Percentiles rank a stretch among this genome's conserved stretches.
Evolutionary conservation across 2,797 vertebrate genomes (phyloP).

Genomic region (Chiroxiphia lanceolata): DNA sequence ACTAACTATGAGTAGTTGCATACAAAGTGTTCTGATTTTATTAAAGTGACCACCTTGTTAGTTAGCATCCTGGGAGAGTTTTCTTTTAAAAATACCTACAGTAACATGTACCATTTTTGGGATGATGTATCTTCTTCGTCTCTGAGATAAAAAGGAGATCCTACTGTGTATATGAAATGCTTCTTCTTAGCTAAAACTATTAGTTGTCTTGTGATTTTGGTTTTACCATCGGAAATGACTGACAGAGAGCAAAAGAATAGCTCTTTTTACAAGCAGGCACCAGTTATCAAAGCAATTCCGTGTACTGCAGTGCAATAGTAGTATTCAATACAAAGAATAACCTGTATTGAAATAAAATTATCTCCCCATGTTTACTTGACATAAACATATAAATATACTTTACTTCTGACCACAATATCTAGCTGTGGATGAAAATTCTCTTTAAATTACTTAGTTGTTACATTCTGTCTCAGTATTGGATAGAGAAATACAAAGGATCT

Average conservation of each 20-base stretch:
- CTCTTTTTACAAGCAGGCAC: neutral
- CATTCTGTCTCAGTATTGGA: neutral
- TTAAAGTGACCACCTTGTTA: neutral
- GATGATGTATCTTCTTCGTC: neutral
- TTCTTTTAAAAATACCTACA: neutral
- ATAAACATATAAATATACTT: neutral
- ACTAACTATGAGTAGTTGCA: neutral
- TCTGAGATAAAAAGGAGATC: neutral
- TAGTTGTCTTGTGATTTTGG: neutral
- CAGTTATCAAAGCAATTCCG: neutral
- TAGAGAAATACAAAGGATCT: neutral
- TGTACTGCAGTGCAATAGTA: neutral
- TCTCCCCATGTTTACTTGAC: neutral
- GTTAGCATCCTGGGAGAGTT: neutral
- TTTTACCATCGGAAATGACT: neutral
- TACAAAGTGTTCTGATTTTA: neutral
- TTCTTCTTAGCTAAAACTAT: neutral
- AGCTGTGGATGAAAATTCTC: neutral
- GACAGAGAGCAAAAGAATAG: neutral
- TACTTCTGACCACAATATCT: neutral
- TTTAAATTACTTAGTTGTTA: neutral
- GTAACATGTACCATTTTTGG: fast-evolving
- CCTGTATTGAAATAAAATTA: neutral
- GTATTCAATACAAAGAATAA: neutral
- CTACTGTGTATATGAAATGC: neutral